Evolutionary conservation across 2,888 invertebrate species (phyloP), one percentile per base, ranked within the genome.

Genomic region (Calameuta filiformis): DNA sequence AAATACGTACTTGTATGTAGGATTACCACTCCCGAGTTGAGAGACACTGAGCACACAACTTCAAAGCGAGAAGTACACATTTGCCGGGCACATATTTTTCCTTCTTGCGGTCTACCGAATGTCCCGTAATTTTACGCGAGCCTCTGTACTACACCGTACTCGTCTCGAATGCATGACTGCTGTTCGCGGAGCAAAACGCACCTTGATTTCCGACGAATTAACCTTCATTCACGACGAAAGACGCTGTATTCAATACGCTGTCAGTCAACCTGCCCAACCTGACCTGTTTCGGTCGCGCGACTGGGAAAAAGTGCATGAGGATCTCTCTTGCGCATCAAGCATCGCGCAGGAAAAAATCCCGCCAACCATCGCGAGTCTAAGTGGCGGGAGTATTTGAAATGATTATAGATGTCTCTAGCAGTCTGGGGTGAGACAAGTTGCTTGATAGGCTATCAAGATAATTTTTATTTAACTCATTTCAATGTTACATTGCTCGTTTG

Each of bases 181-280:
- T 12, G 33, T 71, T 31, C 33, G 31, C 31, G 33, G 71, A 31
- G 71, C 31, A 71, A 71, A 37, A 75, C 79, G 77, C 81, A 77
- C 83, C 77, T 74, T 40, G 69, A 78, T 74, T 75, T 31, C 75
- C 76, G 77, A 79, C 79, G 78, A 77, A 80, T 84, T 83, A 85
- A 86, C 81, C 84, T 86, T 87, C 87, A 87, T 87, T 85, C 83
- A 86, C 83, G 73, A 79, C 76, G 73, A 74, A 69, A 30, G 82
- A 83, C 78, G 80, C 81, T 80, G 79, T 86, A 82, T 79, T 81
- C 83, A 80, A 82, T 84, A 82, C 82, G 81, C 83, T 86, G 84
- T 85, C 86, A 85, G 83, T 79, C 80, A 79, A 85, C 83, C 83
- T 83, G 84, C 86, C 87, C 87, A 89, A 89, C 89, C 89, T 89